A percentile compares a stretch with the other conserved stretches of the same genome.
These are phyloP conservation scores for Ctenopoma kingsleyae DNA, from an alignment of 2,797 vertebrate genomes.

Conservation along the genomic window DNA sequence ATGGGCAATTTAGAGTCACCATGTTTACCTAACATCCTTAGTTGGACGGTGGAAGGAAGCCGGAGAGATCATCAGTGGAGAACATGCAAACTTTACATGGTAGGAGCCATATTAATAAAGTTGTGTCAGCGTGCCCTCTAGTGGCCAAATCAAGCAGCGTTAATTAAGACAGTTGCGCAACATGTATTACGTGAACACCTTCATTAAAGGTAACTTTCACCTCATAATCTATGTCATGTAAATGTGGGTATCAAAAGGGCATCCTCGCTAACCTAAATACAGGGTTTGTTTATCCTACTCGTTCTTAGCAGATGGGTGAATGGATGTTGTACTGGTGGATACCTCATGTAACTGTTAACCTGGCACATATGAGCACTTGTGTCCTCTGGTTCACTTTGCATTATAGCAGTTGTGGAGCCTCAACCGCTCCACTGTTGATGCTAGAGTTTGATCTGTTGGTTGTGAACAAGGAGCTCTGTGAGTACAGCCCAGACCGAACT, in stretches of 20 bases:
- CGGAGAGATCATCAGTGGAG: no score
- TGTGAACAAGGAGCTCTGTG: background rate
- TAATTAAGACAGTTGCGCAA: background rate
- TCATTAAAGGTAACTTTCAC: background rate
- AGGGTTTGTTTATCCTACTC: background rate
- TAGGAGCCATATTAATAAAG: background rate
- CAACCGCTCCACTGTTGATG: background rate
- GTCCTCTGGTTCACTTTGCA: background rate
- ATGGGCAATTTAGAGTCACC: no score
- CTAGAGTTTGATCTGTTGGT: no score
- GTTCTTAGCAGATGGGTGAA: background rate
- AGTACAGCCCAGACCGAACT: background rate
- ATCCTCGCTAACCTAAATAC: background rate
- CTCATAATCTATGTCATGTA: background rate
- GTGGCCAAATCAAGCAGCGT: slow-evolving; percentile 20
- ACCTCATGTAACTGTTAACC: background rate
- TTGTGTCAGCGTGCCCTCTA: slow-evolving; percentile 40
- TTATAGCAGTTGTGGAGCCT: background rate
- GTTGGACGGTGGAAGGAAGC: no score
- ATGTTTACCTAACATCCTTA: no score
- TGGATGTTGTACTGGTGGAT: background rate
- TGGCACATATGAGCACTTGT: background rate
- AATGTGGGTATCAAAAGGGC: background rate
- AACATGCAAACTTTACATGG: no score
- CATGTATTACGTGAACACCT: background rate